Base-by-base conservation (phyloP, 2,113 vertebrate species). In the Lutjanus erythropterus region DNA sequence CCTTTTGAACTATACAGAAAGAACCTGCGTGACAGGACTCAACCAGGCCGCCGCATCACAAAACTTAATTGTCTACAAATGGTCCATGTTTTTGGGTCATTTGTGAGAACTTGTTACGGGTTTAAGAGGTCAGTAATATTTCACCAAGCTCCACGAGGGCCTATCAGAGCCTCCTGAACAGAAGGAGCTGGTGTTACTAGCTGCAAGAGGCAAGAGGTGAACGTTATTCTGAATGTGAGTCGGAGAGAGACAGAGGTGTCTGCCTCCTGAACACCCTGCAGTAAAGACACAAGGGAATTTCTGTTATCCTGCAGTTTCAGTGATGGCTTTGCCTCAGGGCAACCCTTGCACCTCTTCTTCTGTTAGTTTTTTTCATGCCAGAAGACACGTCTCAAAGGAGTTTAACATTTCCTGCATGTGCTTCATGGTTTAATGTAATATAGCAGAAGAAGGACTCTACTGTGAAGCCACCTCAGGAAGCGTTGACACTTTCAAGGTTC, bases 81-180 rank as follows among this genome's bases (percentile, higher is more conserved):
- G 23, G 9, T 41, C 1, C 64, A 41, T 42, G 37, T 33, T 79
- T 65, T 52, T 41, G 27, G 8, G 44, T 33, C 6, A 4, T 78
- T 41, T 64, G 31, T 33, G 44, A 41, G 27, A 49, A 35, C 39
- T 50, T 70, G 21, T 52, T 29, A 55, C 27, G 29, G 15, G 29
- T 21, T 15, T 47, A 6, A 29, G 33, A 80, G n/a, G n/a, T 71
- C 50, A 71, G 42, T 59, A 29, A 46, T 61, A 18, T 4, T 19
- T 44, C 15, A 25, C 6, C 16, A 12, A 1, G 23, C 49, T 35
- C 35, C 47, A 76, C 5, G 0, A 27, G 46, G 35, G 31, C 65
- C 65, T 18, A 60, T 44, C 6, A 33, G 67, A 78, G 35, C 29
- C 53, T 68, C 50, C 11, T 71, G 47, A 47, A 68, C 49, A 68